These are phyloP conservation scores for Ridgeia piscesae DNA, from an alignment of 1,140 invertebrate genomes.

Conservation along the genomic window DNA sequence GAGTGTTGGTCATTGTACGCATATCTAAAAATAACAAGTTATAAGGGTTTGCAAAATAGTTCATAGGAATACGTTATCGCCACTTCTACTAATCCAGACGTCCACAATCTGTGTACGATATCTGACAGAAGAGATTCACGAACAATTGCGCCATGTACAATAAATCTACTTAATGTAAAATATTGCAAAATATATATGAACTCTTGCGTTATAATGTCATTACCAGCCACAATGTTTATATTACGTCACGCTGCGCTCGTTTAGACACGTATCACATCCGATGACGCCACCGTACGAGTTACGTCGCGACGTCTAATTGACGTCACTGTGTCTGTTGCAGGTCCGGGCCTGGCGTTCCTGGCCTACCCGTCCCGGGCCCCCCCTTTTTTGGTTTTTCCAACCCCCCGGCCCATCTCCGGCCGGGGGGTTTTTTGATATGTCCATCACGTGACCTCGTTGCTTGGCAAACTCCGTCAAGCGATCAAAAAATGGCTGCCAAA, in stretches of 20 bases:
- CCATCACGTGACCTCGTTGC: too few relatives aligned
- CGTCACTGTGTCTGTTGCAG: constrained; percentile 53
- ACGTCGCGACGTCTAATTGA: neutral
- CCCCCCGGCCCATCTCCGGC: constrained; percentile 78
- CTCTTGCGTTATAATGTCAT: too few relatives aligned
- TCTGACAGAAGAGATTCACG: neutral
- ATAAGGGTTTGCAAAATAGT: too few relatives aligned
- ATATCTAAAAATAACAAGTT: too few relatives aligned
- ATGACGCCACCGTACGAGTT: neutral
- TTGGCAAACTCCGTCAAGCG: too few relatives aligned
- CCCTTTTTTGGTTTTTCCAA: too few relatives aligned
- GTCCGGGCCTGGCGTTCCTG: constrained; percentile 79
- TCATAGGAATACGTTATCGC: neutral
- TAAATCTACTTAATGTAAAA: neutral
- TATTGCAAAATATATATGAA: neutral
- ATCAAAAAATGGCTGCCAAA: too few relatives aligned
- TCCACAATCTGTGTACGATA: neutral
- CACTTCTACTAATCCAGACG: neutral
- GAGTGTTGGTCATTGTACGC: neutral
- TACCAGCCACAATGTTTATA: neutral
- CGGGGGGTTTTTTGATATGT: too few relatives aligned
- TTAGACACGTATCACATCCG: neutral
- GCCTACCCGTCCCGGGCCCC: constrained; percentile 88
- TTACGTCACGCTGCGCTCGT: neutral
- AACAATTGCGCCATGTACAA: too few relatives aligned